Base-by-base conservation (phyloP, 2,888 invertebrate species). In the Ophion costatus region DNA sequence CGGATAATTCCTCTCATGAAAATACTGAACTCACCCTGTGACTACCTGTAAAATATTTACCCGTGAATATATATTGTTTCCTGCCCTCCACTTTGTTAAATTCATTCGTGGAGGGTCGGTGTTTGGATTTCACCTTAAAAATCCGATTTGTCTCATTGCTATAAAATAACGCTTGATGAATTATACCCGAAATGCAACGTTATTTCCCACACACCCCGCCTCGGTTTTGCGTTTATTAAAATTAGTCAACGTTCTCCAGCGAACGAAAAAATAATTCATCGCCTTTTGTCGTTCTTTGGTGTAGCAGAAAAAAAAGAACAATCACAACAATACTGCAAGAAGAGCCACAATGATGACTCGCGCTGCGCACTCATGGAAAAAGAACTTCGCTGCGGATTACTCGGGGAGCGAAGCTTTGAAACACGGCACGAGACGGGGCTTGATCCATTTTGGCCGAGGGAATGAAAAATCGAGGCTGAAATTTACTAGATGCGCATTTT, bases 21-120 rank as follows among this genome's bases (percentile, higher is more conserved):
- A 51, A 33, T 33, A 63, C 45, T 75, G 63, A 76, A 51, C 63
- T 75, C 67, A 57, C 63, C 51, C 17, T 79, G 61, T 51, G 61
- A 79, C 63, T 61, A 63, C 51, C 61, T 79, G 70, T 61, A 33
- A 78, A 70, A 78, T 78, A 61, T 78, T 70, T 51, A 45, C n/a
- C 0, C 33, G 7, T 45, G 45, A 42, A 24, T 63, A 70, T 20
- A 78, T 63, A 24, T n/a, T 33, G 56, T 80, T 80, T 42, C 71
- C 79, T 71, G 66, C n/a, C 42, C 42, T 17, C 51, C 17, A 56
- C 64, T 81, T 78, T 69, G 64, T 66, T 78, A 61, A 80, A 84
- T 81, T 81, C 63, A 74, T 84, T 81, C 78, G 74, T 67, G 64
- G 45, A 70, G 63, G 71, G 71, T 64, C 63, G 73, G 17, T 24